A percentile compares a stretch with the other conserved stretches of the same genome.
Conservation (phyloP, 2,113 vertebrate species). For the Cinclus cinclus region DNA sequence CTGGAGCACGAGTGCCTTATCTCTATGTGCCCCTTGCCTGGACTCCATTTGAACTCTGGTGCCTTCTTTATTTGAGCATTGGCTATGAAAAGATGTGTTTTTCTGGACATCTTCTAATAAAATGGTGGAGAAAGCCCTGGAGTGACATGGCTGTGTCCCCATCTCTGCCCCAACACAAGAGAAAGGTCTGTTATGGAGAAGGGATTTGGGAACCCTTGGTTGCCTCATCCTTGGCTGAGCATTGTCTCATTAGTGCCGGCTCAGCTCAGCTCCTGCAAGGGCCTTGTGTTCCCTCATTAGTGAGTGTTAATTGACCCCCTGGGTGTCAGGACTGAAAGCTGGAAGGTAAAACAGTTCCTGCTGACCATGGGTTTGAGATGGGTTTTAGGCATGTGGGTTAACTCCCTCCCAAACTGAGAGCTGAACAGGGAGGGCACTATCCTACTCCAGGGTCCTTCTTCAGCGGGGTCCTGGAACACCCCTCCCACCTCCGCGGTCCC, state of each 20-base stretch:
- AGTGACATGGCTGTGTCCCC: background rate
- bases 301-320: background rate
- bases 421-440: background rate
- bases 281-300: background rate
- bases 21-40: background rate
- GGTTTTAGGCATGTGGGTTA: background rate
- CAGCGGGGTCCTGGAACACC: rapidly evolving
- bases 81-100: conserved; percentile 32
- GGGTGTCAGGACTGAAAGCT: background rate
- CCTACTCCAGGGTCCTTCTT: background rate
- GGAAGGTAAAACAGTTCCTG: background rate
- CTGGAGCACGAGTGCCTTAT: background rate
- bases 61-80: background rate
- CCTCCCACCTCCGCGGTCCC: rapidly evolving
- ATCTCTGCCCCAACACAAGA: background rate
- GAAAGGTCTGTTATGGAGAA: background rate
- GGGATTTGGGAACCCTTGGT: background rate
- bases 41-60: background rate
- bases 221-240: background rate
- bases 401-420: background rate
- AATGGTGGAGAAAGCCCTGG: conserved; percentile 32
- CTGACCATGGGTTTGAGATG: background rate
- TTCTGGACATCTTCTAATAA: conserved; percentile 51
- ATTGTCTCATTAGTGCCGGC: rapidly evolving
- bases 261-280: background rate